Evolutionary conservation across 2,797 vertebrate genomes (phyloP).

Genomic region (Falco novaeseelandiae): DNA sequence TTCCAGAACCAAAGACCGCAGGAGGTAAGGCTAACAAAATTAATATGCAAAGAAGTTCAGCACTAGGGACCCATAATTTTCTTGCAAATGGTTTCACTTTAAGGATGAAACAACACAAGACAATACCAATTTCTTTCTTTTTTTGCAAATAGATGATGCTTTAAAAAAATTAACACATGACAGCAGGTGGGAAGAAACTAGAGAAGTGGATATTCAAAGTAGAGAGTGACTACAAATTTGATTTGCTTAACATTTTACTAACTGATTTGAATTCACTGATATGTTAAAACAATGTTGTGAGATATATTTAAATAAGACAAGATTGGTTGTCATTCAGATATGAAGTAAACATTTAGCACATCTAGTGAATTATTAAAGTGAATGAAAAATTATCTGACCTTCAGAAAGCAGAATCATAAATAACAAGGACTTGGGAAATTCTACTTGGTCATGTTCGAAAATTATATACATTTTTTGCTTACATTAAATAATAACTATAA

Average conservation of each 20-base stretch:
- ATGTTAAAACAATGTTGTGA: slow-evolving; percentile 77
- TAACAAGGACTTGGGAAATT: neutral
- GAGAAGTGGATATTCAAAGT: slow-evolving; percentile 88
- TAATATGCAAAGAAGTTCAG: slow-evolving; percentile 98
- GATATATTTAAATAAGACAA: slow-evolving; percentile 80
- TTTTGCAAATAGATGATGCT: slow-evolving; percentile 85
- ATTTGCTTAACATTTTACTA: slow-evolving; percentile 89
- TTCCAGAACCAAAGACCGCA: slow-evolving; percentile 88
- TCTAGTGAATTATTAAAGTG: slow-evolving; percentile 56
- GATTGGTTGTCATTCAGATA: slow-evolving; percentile 65
- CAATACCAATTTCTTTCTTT: slow-evolving; percentile 86
- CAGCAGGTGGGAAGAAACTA: slow-evolving; percentile 91
- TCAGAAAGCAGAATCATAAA: slow-evolving; percentile 42
- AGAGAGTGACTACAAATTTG: slow-evolving; percentile 79
- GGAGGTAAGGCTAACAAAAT: slow-evolving; percentile 99
- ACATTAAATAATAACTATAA: slow-evolving; percentile 25
- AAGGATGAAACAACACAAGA: slow-evolving; percentile 92
- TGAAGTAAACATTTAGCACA: slow-evolving; percentile 68
- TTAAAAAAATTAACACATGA: slow-evolving; percentile 91
- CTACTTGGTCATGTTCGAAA: neutral
- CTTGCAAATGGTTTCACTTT: slow-evolving; percentile 94
- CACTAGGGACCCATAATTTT: slow-evolving; percentile 97
- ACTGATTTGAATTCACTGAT: slow-evolving; percentile 84
- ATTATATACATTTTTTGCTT: slow-evolving; percentile 25
- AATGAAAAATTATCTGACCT: slow-evolving; percentile 57